phyloP scores from a whole-genome alignment of 2,888 invertebrate genomes.

The Axea sp. region DNA sequence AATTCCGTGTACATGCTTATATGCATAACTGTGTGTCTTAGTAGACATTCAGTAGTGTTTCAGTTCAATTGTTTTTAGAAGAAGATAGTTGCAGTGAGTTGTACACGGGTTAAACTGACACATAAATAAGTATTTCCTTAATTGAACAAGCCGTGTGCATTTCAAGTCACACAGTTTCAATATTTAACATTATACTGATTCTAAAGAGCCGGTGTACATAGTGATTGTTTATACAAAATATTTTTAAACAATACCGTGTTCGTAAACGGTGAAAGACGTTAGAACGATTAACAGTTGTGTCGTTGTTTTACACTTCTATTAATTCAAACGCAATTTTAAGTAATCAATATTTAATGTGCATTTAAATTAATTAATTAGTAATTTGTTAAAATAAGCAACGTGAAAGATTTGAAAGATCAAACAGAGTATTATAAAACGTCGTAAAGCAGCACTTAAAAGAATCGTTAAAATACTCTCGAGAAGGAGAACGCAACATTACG shows the following conservation, averaged over 20 bases:
- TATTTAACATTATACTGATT: too few relatives aligned
- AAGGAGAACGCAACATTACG: slow-evolving; percentile 32
- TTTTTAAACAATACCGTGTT: too few relatives aligned
- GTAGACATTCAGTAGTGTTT: slow-evolving; percentile 15
- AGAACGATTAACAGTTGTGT: too few relatives aligned
- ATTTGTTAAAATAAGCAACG: slow-evolving; percentile 21
- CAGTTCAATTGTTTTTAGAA: slow-evolving; percentile 29
- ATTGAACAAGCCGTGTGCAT: too few relatives aligned
- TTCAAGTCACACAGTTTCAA: too few relatives aligned
- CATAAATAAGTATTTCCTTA: background rate
- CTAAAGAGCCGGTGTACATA: too few relatives aligned
- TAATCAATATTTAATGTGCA: too few relatives aligned
- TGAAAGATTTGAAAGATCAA: slow-evolving; percentile 8
- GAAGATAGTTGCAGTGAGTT: slow-evolving; percentile 35
- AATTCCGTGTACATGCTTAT: slow-evolving; percentile 44
- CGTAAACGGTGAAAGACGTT: too few relatives aligned
- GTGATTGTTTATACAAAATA: too few relatives aligned
- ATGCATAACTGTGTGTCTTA: slow-evolving; percentile 49
- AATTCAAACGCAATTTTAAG: too few relatives aligned
- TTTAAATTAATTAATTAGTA: slow-evolving; percentile 24
- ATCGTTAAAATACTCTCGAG: slow-evolving; percentile 29
- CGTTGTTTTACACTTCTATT: too few relatives aligned
- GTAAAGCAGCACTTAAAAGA: slow-evolving; percentile 28
- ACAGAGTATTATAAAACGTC: slow-evolving; percentile 7
- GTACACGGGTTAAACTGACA: background rate